phyloP scores from a whole-genome alignment of 2,888 invertebrate genomes.

The Osedax frankpressi region DNA sequence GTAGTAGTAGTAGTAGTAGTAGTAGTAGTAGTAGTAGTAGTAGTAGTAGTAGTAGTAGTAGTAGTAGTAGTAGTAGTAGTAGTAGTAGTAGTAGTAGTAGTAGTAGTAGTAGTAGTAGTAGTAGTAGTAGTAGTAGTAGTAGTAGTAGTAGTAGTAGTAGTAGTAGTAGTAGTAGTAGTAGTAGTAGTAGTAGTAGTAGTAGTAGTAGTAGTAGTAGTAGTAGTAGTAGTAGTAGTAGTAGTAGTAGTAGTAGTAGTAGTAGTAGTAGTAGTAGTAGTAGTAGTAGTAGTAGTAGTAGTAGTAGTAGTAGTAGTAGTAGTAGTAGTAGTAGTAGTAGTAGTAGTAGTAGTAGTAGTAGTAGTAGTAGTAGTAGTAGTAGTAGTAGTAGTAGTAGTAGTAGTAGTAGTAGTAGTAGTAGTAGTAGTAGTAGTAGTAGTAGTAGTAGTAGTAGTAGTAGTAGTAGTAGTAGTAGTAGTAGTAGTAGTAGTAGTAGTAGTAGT shows the following conservation, averaged over 20 bases:
- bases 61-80: conserved; percentile 18
- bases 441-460: conserved; percentile 15
- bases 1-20: no score
- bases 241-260: conserved; percentile 13
- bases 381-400: conserved; percentile 11
- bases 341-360: conserved; percentile 17
- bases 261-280: conserved; percentile 14
- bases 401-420: conserved; percentile 11
- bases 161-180: conserved; percentile 10
- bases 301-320: conserved; percentile 7
- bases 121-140: conserved; percentile 12
- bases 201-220: conserved; percentile 13
- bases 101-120: conserved; percentile 1
- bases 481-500: conserved; percentile 9
- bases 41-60: background rate
- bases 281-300: conserved; percentile 8
- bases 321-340: conserved; percentile 11
- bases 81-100: background rate
- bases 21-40: background rate
- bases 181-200: conserved; percentile 10
- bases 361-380: conserved; percentile 18
- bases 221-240: conserved; percentile 11
- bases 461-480: conserved; percentile 13
- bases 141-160: no score
- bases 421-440: conserved; percentile 14